phyloP scores from a whole-genome alignment of 2,113 vertebrate genomes.

The Callospermophilus lateralis region DNA sequence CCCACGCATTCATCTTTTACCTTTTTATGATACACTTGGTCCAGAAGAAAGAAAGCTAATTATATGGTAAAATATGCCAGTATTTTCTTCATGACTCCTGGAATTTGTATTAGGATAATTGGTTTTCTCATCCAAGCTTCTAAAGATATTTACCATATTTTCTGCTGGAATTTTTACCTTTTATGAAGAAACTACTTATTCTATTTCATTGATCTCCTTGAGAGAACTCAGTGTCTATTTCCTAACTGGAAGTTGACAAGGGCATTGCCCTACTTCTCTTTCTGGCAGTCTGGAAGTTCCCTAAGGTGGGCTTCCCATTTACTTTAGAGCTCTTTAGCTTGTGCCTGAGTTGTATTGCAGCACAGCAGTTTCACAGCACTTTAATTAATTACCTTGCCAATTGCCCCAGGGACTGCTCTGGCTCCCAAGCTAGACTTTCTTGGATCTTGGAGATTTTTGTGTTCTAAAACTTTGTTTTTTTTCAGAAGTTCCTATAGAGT shows the following conservation, averaged over 20 bases:
- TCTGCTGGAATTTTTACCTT: background rate
- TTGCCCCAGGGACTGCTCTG: constrained; percentile 1
- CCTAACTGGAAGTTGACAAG: background rate
- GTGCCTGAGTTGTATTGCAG: background rate
- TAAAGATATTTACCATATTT: background rate
- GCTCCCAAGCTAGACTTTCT: constrained; percentile 12
- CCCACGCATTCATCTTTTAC: background rate
- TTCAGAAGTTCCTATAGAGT: constrained; percentile 40
- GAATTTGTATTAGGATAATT: background rate
- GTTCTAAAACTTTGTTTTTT: constrained; percentile 47
- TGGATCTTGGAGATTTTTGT: constrained; percentile 14
- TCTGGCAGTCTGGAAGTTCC: background rate
- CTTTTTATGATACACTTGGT: background rate
- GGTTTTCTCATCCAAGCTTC: background rate
- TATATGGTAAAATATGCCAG: background rate
- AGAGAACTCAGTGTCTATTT: background rate
- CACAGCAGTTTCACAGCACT: background rate
- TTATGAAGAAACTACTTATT: background rate
- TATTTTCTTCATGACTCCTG: background rate
- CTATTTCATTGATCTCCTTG: background rate
- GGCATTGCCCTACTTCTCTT: constrained; percentile 3
- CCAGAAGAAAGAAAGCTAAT: background rate
- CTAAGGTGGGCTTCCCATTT: background rate
- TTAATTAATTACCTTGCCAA: constrained; percentile 68
- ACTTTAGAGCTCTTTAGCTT: background rate